Evolutionary conservation across 2,888 invertebrate genomes (phyloP), one percentile per base, ranked within the genome.

Genomic region (Eupeodes luniger): DNA sequence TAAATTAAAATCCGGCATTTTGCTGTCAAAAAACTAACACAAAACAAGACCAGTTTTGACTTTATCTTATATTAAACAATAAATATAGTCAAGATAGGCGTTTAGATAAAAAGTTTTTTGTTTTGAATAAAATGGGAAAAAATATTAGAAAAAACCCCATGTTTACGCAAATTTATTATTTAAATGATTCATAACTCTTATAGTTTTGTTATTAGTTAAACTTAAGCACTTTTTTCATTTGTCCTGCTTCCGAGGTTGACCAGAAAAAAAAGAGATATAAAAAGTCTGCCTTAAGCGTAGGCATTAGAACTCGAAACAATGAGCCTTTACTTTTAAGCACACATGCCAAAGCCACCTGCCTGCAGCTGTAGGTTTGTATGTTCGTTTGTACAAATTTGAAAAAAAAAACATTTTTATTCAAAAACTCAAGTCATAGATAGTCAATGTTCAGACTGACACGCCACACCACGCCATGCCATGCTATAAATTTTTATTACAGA

Each of bases 1-100:
- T 61, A 55, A n/a, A 19, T 40, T 36, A 10, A 87, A 80, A 83
- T 83, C 87, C 87, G 87, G 83, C 66, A 82, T 62, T 19, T 53
- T 53, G 53, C 70, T 75, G 75, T 82, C 75, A 79, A 62, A 75
- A 51, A 59, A 36, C 59, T 16, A 36, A 78, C 12, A 27, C 57
- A 55, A 40, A 67, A n/a, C 57, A 12, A 44, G 67, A 67, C 49
- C 44, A 44, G 62, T 61, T 59, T 72, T 34, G 34, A 44, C 14
- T 53, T 53, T 69, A 66, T 72, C 62, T 83, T 40, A 66, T 57
- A 66, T 57, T 61, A 0, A 59, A 34, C 4, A 47, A 47, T 44
- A 16, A 16, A 70, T 61, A 75, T 75, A 57, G 57, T 79, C 69
- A 84, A 75, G 19, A 57, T 69, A 72, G 0, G 14, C 11, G 5